These are phyloP conservation scores for Phaedon cochleariae DNA, from an alignment of 2,888 invertebrate genomes.

Conservation along the genomic window DNA sequence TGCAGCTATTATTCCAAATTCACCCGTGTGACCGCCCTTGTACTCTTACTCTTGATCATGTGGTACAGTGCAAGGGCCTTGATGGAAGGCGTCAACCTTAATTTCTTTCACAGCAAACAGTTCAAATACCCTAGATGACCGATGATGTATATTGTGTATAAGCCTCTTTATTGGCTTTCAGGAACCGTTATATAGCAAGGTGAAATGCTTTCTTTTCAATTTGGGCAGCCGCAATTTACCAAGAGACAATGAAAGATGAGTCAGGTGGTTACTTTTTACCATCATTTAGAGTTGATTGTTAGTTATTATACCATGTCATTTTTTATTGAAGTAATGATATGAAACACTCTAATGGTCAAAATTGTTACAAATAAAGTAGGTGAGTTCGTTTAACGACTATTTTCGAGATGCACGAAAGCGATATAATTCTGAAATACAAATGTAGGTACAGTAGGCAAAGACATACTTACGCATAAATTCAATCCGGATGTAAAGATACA, in stretches of 20 bases:
- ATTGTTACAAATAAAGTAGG: too few species aligned
- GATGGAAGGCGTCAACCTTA: conserved; percentile 29
- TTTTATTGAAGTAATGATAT: too few species aligned
- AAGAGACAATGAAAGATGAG: conserved; percentile 11
- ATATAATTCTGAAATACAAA: too few species aligned
- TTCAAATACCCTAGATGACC: conserved; percentile 39
- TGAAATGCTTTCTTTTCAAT: conserved; percentile 29
- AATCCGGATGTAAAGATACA: too few species aligned
- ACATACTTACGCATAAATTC: too few species aligned
- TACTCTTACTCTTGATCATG: too few species aligned
- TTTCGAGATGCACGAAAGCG: too few species aligned
- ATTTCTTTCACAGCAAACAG: conserved; percentile 30
- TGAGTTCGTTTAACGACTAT: too few species aligned
- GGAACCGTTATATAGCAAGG: conserved; percentile 27
- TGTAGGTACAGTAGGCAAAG: too few species aligned
- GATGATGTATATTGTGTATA: conserved; percentile 15
- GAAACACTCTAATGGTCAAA: too few species aligned
- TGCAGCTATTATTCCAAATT: too few species aligned
- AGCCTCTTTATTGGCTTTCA: conserved; percentile 19
- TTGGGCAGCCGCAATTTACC: conserved; percentile 18
- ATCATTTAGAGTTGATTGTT: not conserved
- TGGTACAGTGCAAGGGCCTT: conserved; percentile 21
- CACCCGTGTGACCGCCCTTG: too few species aligned
- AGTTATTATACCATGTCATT: not conserved
- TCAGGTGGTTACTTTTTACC: not conserved